Evolutionary conservation across 2,113 vertebrate genomes (phyloP).

Genomic region (Bungarus multicinctus): DNA sequence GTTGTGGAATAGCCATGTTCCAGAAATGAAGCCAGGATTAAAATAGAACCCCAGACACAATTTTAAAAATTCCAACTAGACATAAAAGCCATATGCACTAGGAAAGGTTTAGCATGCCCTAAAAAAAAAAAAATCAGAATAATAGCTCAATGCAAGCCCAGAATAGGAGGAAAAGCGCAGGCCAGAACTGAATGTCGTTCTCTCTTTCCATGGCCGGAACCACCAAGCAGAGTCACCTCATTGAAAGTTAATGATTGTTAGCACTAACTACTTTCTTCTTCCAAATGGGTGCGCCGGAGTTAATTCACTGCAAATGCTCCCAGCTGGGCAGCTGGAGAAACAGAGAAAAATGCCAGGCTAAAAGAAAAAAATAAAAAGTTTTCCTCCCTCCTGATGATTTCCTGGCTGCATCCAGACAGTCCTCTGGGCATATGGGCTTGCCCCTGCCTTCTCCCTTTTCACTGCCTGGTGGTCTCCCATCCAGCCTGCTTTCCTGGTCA

Average conservation of each 20-base stretch:
- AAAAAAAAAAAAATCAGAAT: neutral
- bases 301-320: neutral
- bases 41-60: neutral
- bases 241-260: neutral
- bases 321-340: neutral
- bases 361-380: neutral
- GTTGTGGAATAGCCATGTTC: neutral
- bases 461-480: neutral
- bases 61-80: neutral
- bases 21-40: neutral
- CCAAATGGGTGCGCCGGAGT: neutral
- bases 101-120: neutral
- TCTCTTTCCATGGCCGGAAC: neutral
- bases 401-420: neutral
- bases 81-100: neutral
- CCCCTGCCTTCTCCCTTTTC: neutral
- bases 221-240: neutral
- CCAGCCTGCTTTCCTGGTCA: neutral
- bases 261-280: neutral
- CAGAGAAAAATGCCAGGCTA: neutral
- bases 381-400: neutral
- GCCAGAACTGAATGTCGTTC: neutral
- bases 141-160: neutral
- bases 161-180: neutral
- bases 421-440: neutral